Conservation (phyloP, 2,797 vertebrate genomes). For the Pseudomugil tenellus region DNA sequence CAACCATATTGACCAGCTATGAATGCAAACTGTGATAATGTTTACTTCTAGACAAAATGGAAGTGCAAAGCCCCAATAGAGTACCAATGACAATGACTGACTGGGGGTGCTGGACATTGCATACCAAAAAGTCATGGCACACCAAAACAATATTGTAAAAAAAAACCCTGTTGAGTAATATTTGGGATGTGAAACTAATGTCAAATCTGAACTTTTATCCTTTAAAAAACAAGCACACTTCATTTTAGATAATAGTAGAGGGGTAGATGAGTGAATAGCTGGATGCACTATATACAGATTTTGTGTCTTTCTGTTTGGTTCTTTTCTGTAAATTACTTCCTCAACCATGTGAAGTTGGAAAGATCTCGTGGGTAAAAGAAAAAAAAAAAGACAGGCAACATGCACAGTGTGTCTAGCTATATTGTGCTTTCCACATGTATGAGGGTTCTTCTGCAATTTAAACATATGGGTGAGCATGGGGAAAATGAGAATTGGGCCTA, state of each 20-base stretch:
- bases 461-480: constrained; percentile 15
- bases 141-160: constrained; percentile 4
- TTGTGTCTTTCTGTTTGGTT: neutral
- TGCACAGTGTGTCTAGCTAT: neutral
- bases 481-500: neutral
- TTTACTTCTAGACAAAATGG: constrained; percentile 43
- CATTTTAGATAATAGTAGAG: neutral
- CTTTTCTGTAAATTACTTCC: neutral
- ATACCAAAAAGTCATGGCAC: constrained; percentile 20
- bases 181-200: neutral
- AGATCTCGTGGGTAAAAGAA: neutral
- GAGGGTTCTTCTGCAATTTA: neutral
- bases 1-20: constrained; percentile 41
- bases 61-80: constrained; percentile 62
- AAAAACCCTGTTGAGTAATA: constrained; percentile 7
- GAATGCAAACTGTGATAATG: constrained; percentile 64
- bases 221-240: neutral
- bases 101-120: constrained; percentile 30
- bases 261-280: neutral
- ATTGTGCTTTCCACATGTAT: constrained; percentile 1
- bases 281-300: neutral
- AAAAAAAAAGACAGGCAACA: constrained; percentile 9
- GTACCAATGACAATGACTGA: constrained; percentile 47
- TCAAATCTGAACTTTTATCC: neutral
- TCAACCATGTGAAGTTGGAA: neutral